A percentile compares a stretch with the other conserved stretches of the same genome.
phyloP scores from a whole-genome alignment of 2,113 vertebrate genomes.

The Picathartes gymnocephalus region DNA sequence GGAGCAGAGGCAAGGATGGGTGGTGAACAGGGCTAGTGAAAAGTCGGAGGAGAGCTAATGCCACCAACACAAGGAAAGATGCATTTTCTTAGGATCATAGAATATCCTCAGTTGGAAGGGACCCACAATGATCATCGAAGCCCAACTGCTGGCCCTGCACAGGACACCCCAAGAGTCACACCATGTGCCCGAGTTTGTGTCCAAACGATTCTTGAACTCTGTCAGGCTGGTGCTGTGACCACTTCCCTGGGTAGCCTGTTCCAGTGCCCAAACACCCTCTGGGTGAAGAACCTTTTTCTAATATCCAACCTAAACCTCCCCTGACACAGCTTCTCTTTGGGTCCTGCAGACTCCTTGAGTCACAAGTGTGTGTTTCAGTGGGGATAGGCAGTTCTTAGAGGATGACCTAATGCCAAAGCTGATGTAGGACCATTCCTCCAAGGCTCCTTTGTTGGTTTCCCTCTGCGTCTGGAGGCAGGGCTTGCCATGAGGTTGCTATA shows the following conservation, averaged over 20 bases:
- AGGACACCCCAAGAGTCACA: not conserved
- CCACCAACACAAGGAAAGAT: not conserved
- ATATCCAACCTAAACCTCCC: not conserved
- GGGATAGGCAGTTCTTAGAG: not conserved
- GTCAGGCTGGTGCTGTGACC: not conserved
- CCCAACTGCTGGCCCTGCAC: not conserved
- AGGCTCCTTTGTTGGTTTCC: not conserved
- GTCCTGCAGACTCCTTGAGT: not conserved
- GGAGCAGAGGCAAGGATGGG: not conserved
- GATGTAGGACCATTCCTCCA: not conserved
- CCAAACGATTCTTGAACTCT: not conserved
- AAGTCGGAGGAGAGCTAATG: not conserved
- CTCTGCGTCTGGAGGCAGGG: not conserved
- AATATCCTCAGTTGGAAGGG: not conserved
- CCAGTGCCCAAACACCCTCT: not conserved
- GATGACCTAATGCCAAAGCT: not conserved
- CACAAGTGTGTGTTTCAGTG: not conserved
- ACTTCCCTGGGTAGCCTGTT: not conserved
- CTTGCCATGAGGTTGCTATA: fast-evolving
- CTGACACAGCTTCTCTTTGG: not conserved
- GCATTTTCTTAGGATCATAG: not conserved
- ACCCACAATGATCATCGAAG: not conserved
- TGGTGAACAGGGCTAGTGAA: not conserved
- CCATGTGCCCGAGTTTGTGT: not conserved
- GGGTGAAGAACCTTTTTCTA: not conserved